Conservation (phyloP, 1,140 invertebrate genomes). For the Aphis craccivora region DNA sequence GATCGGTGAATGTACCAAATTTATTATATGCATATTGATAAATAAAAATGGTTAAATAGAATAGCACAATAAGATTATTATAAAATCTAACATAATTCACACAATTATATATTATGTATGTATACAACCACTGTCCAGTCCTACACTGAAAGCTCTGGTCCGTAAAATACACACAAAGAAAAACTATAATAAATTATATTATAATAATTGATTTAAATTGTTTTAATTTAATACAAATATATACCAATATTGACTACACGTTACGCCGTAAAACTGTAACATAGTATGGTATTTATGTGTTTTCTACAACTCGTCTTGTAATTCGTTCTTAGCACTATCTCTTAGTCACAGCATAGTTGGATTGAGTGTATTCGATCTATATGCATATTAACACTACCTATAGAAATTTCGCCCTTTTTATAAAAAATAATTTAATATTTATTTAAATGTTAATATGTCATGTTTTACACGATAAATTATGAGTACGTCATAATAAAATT, state of each 20-base stretch:
- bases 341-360: not conserved
- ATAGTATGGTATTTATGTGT: not conserved
- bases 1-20: no score
- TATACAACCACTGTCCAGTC: not conserved
- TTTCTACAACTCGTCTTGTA: not conserved
- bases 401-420: not conserved
- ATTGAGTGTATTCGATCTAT: not conserved
- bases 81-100: not conserved
- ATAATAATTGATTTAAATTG: no score
- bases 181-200: no score
- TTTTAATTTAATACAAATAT: not conserved
- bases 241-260: not conserved
- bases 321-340: not conserved
- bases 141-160: not conserved
- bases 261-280: not conserved
- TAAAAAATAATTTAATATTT: not conserved
- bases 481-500: not conserved
- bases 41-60: not conserved
- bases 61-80: not conserved
- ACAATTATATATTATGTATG: not conserved
- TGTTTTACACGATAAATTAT: not conserved
- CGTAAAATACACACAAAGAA: not conserved
- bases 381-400: not conserved
- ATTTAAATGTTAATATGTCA: not conserved
- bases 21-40: no score